Conservation (phyloP, 2,113 vertebrate species). For the Nymphicus hollandicus region DNA sequence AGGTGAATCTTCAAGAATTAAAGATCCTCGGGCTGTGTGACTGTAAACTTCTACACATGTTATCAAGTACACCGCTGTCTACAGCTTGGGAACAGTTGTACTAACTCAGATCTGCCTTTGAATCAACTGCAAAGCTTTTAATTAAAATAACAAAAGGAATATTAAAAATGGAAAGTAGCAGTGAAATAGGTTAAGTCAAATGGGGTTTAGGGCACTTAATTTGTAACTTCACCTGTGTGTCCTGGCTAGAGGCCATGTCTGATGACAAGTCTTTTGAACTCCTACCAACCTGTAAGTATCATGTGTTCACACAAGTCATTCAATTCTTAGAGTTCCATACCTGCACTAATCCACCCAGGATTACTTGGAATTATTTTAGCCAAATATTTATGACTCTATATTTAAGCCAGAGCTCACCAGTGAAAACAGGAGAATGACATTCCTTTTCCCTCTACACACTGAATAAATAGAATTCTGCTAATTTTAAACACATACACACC, state of each 20-base stretch:
- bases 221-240: neutral
- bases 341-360: conserved; percentile 11
- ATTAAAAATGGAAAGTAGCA: conserved; percentile 2
- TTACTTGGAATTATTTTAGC: conserved; percentile 37
- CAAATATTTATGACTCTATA: conserved; percentile 49
- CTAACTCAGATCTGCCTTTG: neutral
- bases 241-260: neutral
- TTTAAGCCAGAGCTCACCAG: conserved; percentile 9
- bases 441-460: neutral
- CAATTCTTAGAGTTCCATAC: neutral
- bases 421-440: neutral
- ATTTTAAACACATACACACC: neutral
- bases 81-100: neutral
- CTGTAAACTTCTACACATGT: neutral
- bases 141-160: conserved; percentile 6
- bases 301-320: neutral
- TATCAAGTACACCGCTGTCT: neutral
- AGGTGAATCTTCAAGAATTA: neutral
- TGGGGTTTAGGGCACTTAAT: neutral
- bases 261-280: conserved; percentile 20
- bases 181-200: neutral
- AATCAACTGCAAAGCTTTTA: neutral
- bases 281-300: neutral
- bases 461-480: neutral
- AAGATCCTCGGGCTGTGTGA: neutral